These are phyloP conservation scores for Euplexia lucipara DNA, from an alignment of 2,888 invertebrate species.

Conservation along the genomic window DNA sequence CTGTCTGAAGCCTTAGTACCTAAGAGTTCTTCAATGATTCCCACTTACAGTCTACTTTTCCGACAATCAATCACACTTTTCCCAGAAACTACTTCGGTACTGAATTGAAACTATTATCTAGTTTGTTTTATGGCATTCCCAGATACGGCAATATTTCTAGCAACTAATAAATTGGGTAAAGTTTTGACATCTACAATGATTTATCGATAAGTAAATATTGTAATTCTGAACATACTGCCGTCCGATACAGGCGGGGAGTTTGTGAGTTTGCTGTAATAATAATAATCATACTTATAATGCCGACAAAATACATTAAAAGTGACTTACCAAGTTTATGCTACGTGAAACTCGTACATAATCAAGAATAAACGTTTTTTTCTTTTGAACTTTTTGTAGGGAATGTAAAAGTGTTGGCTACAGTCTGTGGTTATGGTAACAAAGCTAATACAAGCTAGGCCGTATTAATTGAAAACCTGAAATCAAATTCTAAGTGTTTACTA, in stretches of 20 bases:
- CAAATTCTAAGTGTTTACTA: no score
- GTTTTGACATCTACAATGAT: conserved; percentile 44
- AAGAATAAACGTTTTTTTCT: conserved; percentile 9
- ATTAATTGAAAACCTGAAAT: no score
- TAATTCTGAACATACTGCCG: conserved; percentile 40
- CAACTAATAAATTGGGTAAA: conserved; percentile 43
- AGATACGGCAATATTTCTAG: conserved; percentile 17
- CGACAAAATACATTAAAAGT: no score
- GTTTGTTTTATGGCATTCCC: background rate
- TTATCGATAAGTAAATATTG: conserved; percentile 49
- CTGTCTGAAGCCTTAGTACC: no score
- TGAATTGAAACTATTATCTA: background rate
- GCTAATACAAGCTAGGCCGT: no score
- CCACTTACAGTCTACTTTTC: background rate
- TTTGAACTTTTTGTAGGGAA: background rate
- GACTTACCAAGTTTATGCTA: no score
- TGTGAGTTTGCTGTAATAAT: no score
- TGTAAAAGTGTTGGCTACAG: background rate
- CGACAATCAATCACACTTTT: background rate
- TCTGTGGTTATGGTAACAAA: no score
- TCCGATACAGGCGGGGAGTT: conserved; percentile 19
- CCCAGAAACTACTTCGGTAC: conserved; percentile 1
- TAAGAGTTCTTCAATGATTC: background rate
- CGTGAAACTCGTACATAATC: conserved; percentile 39
- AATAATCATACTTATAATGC: no score